phyloP scores from a whole-genome alignment of 37 sponge, comb jelly and placozoan species.

The Beroe ovata region DNA sequence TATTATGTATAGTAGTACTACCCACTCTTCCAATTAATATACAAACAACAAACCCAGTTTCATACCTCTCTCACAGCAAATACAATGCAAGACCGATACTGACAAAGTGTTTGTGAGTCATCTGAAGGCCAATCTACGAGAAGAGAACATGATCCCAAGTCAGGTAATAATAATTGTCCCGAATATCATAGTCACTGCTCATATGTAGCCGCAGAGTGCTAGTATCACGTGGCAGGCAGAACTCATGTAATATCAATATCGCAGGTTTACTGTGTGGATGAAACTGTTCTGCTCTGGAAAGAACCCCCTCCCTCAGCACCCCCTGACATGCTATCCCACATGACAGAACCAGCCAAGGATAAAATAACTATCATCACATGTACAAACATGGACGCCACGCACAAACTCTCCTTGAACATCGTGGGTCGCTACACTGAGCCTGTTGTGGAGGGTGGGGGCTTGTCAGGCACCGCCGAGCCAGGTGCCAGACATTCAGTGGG shows the following conservation, averaged over 20 bases:
- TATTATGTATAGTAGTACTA: too few species aligned
- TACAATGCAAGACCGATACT: slow-evolving; percentile 32
- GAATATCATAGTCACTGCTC: too few species aligned
- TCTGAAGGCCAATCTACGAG: slow-evolving; percentile 21
- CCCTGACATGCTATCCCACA: neutral
- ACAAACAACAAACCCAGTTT: too few species aligned
- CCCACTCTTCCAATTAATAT: too few species aligned
- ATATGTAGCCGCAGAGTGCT: too few species aligned
- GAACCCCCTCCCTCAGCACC: slow-evolving; percentile 25
- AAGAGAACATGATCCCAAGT: slow-evolving; percentile 1
- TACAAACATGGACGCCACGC: slow-evolving; percentile 51
- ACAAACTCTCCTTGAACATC: slow-evolving; percentile 63
- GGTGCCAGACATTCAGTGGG: neutral
- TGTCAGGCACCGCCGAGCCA: neutral
- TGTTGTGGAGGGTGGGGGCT: neutral
- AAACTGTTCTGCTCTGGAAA: slow-evolving; percentile 29
- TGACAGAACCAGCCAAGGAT: neutral
- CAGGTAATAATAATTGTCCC: slow-evolving; percentile 13
- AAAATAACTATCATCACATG: slow-evolving; percentile 38
- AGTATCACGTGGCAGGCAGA: too few species aligned
- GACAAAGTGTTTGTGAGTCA: slow-evolving; percentile 51
- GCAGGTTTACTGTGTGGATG: slow-evolving; percentile 58
- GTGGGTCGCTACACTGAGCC: slow-evolving; percentile 35
- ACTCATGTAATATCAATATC: too few species aligned
- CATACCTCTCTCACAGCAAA: too few species aligned